Evolutionary conservation across 2,113 vertebrate genomes (phyloP), one percentile per base, ranked within the genome.

Genomic region (Suncus etruscus): DNA sequence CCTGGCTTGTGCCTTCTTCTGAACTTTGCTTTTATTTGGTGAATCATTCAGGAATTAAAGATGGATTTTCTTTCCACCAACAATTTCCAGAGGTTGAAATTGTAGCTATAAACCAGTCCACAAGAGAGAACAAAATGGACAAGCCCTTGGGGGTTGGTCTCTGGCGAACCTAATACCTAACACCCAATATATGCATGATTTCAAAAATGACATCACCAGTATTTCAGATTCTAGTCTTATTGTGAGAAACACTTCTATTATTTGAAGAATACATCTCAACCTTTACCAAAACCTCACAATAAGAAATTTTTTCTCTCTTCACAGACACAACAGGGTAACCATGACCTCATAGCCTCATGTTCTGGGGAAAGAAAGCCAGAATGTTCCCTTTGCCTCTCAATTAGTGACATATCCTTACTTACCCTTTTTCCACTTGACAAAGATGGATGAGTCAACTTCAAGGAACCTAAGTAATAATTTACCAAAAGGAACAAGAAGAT

Each of bases 271-370:
- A 29, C 24, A 27, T 24, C 2, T 45, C 9, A 6, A 15, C 45
- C 25, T 89, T 31, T n/a, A 47, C 6, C 11, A 1, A 1, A 63
- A 3, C 39, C 8, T 25, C 15, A 27, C 58, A 8, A 4, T 24
- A 8, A 69, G 70, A 20, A 24, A 20, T 2, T 74, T 73, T 50
- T 18, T 54, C 3, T 39, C 6, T 2, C 47, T 50, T 83, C 51
- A 25, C 3, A 51, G 68, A 25, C 32, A 8, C 16, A 8, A 6
- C 9, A 61, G 78, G 32, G 78, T 72, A 68, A 29, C 10, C 24
- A 8, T 1, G 0, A 1, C 48, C 24, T 3, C 24, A 66, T 4
- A 16, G 8, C 22, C 20, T 27, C 7, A 1, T 16, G 7, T 3
- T 39, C 2, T 16, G 54, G 8, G 50, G 39, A 39, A 24, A 2